phyloP scores from a whole-genome alignment of 2,113 vertebrate genomes.

The Microtus montanus region DNA sequence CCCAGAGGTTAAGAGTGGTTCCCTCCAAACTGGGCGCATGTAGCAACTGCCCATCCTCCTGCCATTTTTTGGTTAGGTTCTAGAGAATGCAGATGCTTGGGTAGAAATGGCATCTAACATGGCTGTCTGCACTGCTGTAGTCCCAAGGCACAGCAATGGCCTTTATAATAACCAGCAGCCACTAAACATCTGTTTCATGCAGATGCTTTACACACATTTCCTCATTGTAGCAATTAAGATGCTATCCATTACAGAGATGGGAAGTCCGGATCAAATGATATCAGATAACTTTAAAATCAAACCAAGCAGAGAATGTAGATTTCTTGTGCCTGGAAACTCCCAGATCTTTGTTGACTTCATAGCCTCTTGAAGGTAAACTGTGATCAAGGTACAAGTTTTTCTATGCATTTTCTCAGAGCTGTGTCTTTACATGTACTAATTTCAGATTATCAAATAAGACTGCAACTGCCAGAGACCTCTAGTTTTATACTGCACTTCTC shows the following conservation, averaged over 20 bases:
- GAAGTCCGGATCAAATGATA: background rate
- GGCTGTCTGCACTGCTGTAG: background rate
- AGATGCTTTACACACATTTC: constrained; percentile 27
- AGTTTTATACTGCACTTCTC: background rate
- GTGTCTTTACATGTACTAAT: background rate
- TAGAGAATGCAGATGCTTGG: background rate
- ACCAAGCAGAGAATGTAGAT: background rate
- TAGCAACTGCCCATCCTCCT: background rate
- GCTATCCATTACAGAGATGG: background rate
- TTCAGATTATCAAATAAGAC: background rate
- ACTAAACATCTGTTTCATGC: constrained; percentile 34
- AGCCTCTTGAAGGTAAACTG: background rate
- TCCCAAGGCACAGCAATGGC: background rate
- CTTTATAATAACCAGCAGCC: constrained; percentile 25
- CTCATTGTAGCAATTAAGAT: constrained; percentile 45
- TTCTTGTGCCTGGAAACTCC: background rate
- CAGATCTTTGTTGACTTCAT: background rate
- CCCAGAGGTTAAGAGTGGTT: background rate
- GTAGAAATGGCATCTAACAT: background rate
- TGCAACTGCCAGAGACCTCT: background rate
- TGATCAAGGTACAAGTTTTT: background rate
- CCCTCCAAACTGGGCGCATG: background rate
- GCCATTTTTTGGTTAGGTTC: background rate
- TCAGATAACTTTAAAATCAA: background rate
- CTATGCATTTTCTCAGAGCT: constrained; percentile 3